Conservation (phyloP, 2,113 vertebrate species). For the Peromyscus polionotus region DNA sequence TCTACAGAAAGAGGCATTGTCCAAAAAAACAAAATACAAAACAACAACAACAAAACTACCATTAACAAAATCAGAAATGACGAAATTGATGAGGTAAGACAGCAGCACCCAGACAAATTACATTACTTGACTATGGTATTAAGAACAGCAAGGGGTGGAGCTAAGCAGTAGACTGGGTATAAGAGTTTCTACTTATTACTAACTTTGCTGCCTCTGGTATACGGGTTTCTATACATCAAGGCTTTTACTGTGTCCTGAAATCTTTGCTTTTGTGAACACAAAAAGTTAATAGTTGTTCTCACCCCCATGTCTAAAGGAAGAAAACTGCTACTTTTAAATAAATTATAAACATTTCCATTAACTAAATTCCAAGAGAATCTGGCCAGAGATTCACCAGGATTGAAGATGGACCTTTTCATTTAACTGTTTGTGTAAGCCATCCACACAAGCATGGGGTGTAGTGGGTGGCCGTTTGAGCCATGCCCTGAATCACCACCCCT, state of each 20-base stretch:
- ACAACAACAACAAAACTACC: neutral
- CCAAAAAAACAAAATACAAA: neutral
- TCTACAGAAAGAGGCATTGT: neutral
- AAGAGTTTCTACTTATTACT: neutral
- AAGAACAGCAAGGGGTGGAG: neutral
- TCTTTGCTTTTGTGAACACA: slow-evolving; percentile 52
- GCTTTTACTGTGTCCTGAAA: neutral
- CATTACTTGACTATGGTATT: neutral
- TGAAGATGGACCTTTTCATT: neutral
- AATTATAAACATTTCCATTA: slow-evolving; percentile 31
- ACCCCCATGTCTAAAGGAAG: neutral
- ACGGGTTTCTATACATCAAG: neutral
- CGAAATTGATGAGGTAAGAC: neutral
- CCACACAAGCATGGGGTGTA: neutral
- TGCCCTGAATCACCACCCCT: too few species aligned
- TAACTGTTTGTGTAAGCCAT: neutral
- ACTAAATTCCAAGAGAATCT: neutral
- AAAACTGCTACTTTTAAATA: slow-evolving; percentile 5
- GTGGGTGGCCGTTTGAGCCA: too few species aligned
- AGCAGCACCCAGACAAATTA: neutral
- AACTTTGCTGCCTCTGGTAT: neutral
- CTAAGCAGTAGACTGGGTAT: neutral
- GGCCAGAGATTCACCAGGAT: slow-evolving; percentile 22
- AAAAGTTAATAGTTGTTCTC: slow-evolving; percentile 60
- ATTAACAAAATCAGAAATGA: neutral